Conservation (phyloP, 1,140 invertebrate genomes). For the Agraylea sexmaculata region DNA sequence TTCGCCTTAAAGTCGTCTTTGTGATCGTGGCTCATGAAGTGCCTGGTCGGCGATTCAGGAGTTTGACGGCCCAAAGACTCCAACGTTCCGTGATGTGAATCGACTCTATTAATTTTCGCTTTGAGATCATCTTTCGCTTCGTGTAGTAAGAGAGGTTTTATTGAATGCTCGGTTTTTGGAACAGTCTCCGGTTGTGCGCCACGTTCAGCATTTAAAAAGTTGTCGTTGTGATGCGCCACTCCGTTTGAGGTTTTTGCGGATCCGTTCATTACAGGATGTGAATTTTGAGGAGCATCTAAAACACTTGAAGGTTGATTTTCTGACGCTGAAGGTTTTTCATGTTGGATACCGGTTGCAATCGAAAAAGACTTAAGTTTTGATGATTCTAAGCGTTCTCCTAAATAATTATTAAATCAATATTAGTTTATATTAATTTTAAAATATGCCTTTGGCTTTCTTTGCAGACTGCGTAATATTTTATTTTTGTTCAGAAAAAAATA, state of each 20-base stretch:
- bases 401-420: too few species aligned
- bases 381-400: too few species aligned
- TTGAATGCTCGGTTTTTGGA: too few species aligned
- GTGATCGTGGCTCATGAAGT: slow-evolving; percentile 8
- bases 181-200: slow-evolving; percentile 3
- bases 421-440: too few species aligned
- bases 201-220: slow-evolving; percentile 29
- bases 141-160: too few species aligned
- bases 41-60: not conserved
- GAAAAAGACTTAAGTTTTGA: slow-evolving; percentile 16
- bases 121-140: slow-evolving; percentile 30
- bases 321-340: not conserved
- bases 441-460: too few species aligned
- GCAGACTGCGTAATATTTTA: too few species aligned
- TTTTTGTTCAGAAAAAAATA: too few species aligned
- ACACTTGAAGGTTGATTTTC: not conserved
- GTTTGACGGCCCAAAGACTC: slow-evolving; percentile 23
- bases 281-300: slow-evolving; percentile 15
- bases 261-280: slow-evolving; percentile 17
- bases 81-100: slow-evolving; percentile 35
- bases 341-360: slow-evolving; percentile 17
- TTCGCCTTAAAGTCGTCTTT: slow-evolving; percentile 36
- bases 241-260: slow-evolving; percentile 17
- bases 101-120: slow-evolving; percentile 39
- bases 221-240: slow-evolving; percentile 27